Evolutionary conservation across 2,888 invertebrate species (phyloP).

Genomic region (Dorcus hopei): DNA sequence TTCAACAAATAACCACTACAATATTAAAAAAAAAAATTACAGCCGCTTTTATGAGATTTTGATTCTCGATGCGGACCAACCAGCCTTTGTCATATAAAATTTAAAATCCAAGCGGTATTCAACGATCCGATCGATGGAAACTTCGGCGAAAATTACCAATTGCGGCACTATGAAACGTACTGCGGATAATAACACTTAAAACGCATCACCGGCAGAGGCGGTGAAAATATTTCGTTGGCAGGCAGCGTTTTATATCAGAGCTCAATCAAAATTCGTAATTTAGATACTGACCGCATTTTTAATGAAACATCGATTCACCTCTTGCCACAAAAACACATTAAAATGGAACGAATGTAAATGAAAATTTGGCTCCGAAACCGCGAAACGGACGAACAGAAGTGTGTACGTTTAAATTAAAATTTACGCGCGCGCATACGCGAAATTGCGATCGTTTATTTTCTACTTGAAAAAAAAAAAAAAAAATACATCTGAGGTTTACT

Average conservation of each 20-base stretch:
- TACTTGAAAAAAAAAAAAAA: too few species aligned
- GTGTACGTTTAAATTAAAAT: slow-evolving; percentile 19
- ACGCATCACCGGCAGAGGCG: neutral
- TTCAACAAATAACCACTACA: neutral
- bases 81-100: too few species aligned
- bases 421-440: slow-evolving; percentile 1
- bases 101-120: too few species aligned
- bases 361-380: slow-evolving; percentile 33
- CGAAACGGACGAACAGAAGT: slow-evolving; percentile 28
- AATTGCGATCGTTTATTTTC: too few species aligned
- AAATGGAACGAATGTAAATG: slow-evolving; percentile 35
- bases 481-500: too few species aligned
- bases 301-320: slow-evolving; percentile 35
- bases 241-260: slow-evolving; percentile 10
- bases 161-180: too few species aligned
- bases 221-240: slow-evolving; percentile 8
- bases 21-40: neutral
- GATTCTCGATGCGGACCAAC: too few species aligned
- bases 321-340: slow-evolving; percentile 34
- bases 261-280: slow-evolving; percentile 32
- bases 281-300: slow-evolving; percentile 34
- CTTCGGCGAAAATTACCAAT: neutral
- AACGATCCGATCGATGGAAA: neutral
- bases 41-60: too few species aligned
- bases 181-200: too few species aligned